A percentile compares a stretch with the other conserved stretches of the same genome.
phyloP scores from a whole-genome alignment of 2,888 invertebrate species.

The Eurytoma californica region DNA sequence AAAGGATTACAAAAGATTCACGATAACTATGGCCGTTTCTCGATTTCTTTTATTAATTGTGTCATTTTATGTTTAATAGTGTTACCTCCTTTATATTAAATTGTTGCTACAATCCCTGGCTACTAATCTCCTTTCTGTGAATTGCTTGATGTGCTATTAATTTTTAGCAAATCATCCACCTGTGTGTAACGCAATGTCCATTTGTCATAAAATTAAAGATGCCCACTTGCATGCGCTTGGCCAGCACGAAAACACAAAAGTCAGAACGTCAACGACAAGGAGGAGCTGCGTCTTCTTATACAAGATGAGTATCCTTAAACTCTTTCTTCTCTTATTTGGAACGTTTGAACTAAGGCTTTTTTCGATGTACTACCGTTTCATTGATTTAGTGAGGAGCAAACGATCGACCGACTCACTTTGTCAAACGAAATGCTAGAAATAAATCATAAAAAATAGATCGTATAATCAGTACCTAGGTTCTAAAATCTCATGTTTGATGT shows the following conservation, averaged over 20 bases:
- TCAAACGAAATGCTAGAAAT: neutral
- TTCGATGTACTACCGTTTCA: neutral
- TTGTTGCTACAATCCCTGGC: too few species aligned
- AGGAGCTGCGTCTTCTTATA: neutral
- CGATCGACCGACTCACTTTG: too few species aligned
- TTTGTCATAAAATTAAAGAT: slow-evolving; percentile 35
- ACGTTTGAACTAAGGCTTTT: slow-evolving; percentile 17
- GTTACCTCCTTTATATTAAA: too few species aligned
- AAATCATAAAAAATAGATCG: neutral
- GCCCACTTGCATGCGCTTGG: slow-evolving; percentile 52
- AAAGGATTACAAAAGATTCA: too few species aligned
- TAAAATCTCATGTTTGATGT: slow-evolving; percentile 58
- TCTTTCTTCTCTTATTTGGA: neutral
- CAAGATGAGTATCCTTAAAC: slow-evolving; percentile 39
- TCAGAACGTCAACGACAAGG: slow-evolving; percentile 38
- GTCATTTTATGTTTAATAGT: too few species aligned
- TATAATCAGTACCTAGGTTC: neutral
- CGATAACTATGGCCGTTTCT: too few species aligned
- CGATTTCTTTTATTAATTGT: too few species aligned
- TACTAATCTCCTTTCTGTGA: too few species aligned
- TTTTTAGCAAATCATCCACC: slow-evolving; percentile 9
- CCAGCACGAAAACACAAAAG: slow-evolving; percentile 52
- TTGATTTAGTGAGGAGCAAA: too few species aligned
- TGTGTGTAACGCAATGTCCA: slow-evolving; percentile 40
- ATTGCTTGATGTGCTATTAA: neutral